phyloP scores from a whole-genome alignment of 2,113 vertebrate genomes.

The Nanorana parkeri region DNA sequence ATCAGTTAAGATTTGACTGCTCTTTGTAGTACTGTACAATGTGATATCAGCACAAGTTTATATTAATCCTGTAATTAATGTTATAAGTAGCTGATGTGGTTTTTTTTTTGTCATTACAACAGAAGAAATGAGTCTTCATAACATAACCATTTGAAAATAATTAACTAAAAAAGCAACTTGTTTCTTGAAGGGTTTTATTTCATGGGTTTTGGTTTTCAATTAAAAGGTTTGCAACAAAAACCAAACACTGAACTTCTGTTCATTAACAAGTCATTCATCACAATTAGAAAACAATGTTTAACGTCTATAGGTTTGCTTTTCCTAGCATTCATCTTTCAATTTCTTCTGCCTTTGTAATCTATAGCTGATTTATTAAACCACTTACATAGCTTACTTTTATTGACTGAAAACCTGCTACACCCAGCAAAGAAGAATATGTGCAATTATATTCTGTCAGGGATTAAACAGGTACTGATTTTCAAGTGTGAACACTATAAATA shows the following conservation, averaged over 20 bases:
- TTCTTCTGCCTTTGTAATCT: conserved; percentile 1
- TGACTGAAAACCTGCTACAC: not conserved
- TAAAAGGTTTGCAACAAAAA: not conserved
- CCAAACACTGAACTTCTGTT: not conserved
- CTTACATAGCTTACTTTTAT: not conserved
- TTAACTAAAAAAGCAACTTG: not conserved
- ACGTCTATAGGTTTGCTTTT: conserved; percentile 7
- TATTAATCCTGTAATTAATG: no score
- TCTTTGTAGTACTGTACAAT: no score
- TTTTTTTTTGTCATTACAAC: no score
- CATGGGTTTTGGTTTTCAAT: not conserved
- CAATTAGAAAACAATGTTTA: conserved; percentile 10
- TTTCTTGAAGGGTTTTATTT: not conserved
- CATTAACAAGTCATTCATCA: conserved; percentile 22
- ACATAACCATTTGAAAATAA: not conserved
- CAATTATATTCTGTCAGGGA: no score
- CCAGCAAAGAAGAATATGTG: no score
- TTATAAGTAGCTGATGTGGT: no score
- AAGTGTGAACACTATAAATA: no score
- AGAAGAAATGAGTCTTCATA: no score
- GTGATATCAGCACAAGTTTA: no score
- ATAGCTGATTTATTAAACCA: conserved; percentile 19
- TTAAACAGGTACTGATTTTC: no score
- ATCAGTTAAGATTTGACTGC: no score
- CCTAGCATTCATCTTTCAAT: conserved; percentile 19